Evolutionary conservation across 1,140 invertebrate genomes (phyloP).

Genomic region (Drosophila ironensis): DNA sequence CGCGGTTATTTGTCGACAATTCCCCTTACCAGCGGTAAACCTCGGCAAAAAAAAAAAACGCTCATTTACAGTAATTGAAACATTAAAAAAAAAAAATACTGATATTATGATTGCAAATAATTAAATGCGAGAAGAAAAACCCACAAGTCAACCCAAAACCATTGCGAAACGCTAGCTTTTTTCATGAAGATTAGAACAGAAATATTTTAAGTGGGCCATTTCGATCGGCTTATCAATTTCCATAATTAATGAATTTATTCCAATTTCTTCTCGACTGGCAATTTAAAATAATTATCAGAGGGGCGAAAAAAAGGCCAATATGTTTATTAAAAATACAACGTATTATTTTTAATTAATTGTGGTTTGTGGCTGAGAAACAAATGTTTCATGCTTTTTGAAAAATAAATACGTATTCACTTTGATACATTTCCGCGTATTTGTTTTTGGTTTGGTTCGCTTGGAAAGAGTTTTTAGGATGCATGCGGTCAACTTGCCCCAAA

Average conservation of each 20-base stretch:
- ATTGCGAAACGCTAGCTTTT: too few species aligned
- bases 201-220: too few species aligned
- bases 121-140: too few species aligned
- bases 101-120: background rate
- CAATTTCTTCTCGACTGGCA: background rate
- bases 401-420: slow-evolving; percentile 4
- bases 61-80: background rate
- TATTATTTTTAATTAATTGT: slow-evolving; percentile 16
- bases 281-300: slow-evolving; percentile 10
- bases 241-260: background rate
- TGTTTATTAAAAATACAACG: background rate
- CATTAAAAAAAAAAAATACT: background rate
- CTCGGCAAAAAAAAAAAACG: too few species aligned
- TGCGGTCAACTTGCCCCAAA: slow-evolving; percentile 12
- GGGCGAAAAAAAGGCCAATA: background rate
- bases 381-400: background rate
- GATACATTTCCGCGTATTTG: slow-evolving; percentile 9
- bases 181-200: too few species aligned
- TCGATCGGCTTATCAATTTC: background rate
- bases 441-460: slow-evolving; percentile 32
- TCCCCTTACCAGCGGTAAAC: too few species aligned
- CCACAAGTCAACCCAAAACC: too few species aligned
- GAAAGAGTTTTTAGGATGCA: slow-evolving; percentile 5
- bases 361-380: background rate
- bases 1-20: slow-evolving; percentile 3